These are phyloP conservation scores for Phasia obesa DNA, from an alignment of 2,888 invertebrate genomes.

Conservation along the genomic window DNA sequence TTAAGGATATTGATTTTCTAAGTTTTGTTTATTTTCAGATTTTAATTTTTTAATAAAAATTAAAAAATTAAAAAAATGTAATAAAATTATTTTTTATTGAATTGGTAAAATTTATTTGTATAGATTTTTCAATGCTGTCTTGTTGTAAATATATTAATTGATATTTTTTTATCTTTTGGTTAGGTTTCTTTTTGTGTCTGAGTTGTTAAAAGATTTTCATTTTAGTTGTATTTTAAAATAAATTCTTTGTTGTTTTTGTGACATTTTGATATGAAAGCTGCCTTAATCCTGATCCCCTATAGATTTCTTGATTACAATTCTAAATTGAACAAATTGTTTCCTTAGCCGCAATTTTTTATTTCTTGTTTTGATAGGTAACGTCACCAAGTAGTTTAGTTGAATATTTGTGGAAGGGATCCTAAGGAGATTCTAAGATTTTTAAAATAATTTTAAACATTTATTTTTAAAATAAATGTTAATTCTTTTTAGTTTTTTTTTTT, in stretches of 20 bases:
- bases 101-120: not conserved
- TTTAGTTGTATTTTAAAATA: conserved; percentile 39
- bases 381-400: not conserved
- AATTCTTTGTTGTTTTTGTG: conserved; percentile 44
- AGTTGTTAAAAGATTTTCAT: not conserved
- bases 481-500: not conserved
- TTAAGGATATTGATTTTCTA: conserved; percentile 60
- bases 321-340: conserved; percentile 55
- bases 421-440: not conserved
- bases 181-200: not conserved
- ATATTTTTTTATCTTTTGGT: not conserved
- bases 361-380: not conserved
- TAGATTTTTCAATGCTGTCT: not conserved
- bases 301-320: not conserved
- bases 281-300: conserved; percentile 20
- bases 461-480: not conserved
- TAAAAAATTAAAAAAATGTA: not conserved
- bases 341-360: not conserved
- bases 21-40: not conserved
- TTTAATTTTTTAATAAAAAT: not conserved
- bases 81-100: not conserved
- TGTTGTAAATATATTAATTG: not conserved
- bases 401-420: not conserved
- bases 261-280: conserved; percentile 63
- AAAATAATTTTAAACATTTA: not conserved